phyloP scores from a whole-genome alignment of 2,888 invertebrate species.

The Imbricaverruca yamaguchii region DNA sequence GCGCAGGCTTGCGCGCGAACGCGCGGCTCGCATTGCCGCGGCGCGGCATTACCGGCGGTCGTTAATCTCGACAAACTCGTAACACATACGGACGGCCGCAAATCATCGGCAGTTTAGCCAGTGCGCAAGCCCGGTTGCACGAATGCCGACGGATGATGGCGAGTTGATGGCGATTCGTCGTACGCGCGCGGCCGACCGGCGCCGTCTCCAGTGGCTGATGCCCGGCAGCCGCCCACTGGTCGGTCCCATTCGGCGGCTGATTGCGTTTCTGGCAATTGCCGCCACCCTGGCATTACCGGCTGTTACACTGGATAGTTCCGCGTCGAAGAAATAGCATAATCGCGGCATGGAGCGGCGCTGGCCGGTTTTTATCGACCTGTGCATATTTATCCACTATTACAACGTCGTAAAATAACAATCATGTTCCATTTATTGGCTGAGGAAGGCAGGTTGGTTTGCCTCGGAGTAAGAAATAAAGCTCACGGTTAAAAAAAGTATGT shows the following conservation, averaged over 20 bases:
- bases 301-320: background rate
- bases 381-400: conserved; percentile 17
- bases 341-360: background rate
- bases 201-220: background rate
- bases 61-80: background rate
- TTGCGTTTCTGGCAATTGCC: conserved; percentile 4
- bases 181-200: background rate
- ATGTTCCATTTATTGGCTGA: background rate
- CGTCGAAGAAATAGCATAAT: background rate
- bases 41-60: background rate
- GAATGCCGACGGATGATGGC: background rate
- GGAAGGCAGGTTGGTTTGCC: background rate
- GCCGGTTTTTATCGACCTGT: background rate
- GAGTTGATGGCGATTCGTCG: background rate
- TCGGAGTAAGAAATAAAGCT: background rate
- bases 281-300: background rate
- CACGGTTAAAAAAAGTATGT: background rate
- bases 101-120: background rate
- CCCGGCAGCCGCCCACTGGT: background rate
- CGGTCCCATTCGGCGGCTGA: background rate
- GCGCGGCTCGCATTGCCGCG: background rate
- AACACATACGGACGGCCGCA: background rate
- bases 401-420: conserved; percentile 14
- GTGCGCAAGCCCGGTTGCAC: background rate
- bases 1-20: background rate